Evolutionary conservation across 1,140 invertebrate species (phyloP).

Genomic region (Mycetomoellerius zeteki): DNA sequence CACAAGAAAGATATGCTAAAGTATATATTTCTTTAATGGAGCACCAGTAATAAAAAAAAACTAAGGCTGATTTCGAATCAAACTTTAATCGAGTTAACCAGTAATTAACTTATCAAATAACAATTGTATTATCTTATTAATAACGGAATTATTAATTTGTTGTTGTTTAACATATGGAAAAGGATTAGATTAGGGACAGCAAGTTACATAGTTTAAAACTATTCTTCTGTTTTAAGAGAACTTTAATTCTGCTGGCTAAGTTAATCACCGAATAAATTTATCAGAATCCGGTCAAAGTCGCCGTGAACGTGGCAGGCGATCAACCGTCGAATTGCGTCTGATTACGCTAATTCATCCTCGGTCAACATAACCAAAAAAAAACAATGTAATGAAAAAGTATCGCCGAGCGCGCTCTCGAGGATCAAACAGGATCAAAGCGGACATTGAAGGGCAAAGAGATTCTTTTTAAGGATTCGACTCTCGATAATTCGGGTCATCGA

Average conservation of each 20-base stretch:
- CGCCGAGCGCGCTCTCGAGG: not conserved
- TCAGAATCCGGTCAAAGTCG: not conserved
- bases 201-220: not conserved
- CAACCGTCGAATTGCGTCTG: conserved; percentile 11
- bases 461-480: not conserved
- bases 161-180: not conserved
- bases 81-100: not conserved
- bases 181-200: not conserved
- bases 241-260: not conserved
- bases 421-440: too few species aligned
- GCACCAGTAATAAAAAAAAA: not conserved
- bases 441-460: not conserved
- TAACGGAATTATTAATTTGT: not conserved
- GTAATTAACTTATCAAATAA: not conserved
- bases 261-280: not conserved
- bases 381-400: conserved; percentile 57
- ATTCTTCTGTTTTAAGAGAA: not conserved
- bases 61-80: not conserved
- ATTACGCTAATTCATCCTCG: conserved; percentile 62
- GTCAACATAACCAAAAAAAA: conserved; percentile 69
- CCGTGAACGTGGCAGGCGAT: not conserved
- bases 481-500: not conserved
- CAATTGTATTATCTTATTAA: not conserved
- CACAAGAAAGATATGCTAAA: not conserved
- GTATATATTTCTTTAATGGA: not conserved